These are phyloP conservation scores for Platyscelio sp. DNA, from an alignment of 2,888 invertebrate species.

Conservation along the genomic window DNA sequence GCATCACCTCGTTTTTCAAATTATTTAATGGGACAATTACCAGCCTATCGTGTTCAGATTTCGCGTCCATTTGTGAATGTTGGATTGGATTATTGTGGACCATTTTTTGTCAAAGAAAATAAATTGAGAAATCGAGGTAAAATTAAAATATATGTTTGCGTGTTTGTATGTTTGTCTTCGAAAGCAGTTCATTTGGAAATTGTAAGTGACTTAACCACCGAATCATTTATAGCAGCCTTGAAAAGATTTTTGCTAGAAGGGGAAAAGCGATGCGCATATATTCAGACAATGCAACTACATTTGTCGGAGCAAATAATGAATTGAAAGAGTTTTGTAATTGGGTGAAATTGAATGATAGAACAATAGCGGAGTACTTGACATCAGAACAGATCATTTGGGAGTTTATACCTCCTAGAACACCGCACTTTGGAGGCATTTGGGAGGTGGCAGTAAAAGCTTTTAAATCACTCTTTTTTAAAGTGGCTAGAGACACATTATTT, in stretches of 20 bases:
- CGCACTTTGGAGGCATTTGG: neutral
- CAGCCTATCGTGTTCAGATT: neutral
- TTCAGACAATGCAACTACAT: neutral
- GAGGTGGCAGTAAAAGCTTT: neutral
- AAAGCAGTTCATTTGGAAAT: slow-evolving; percentile 4
- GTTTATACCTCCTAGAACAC: neutral
- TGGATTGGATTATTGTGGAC: slow-evolving; percentile 1
- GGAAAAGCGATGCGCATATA: no score
- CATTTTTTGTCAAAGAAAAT: slow-evolving; percentile 8
- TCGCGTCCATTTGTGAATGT: slow-evolving; percentile 11
- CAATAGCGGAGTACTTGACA: neutral
- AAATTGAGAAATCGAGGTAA: neutral
- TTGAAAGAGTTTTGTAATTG: neutral
- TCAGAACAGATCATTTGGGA: neutral
- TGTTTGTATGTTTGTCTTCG: neutral
- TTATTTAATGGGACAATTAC: slow-evolving; percentile 32
- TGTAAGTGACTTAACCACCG: neutral
- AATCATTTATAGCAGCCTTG: no score
- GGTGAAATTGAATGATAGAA: neutral
- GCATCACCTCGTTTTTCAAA: neutral
- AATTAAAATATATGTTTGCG: slow-evolving; percentile 1
- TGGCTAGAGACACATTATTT: neutral
- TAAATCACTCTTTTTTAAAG: neutral
- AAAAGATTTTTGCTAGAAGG: no score
- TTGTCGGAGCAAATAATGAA: neutral